A percentile compares a stretch with the other conserved stretches of the same genome.
These are phyloP conservation scores for Vanessa cardui DNA, from an alignment of 2,888 invertebrate genomes.

Conservation along the genomic window DNA sequence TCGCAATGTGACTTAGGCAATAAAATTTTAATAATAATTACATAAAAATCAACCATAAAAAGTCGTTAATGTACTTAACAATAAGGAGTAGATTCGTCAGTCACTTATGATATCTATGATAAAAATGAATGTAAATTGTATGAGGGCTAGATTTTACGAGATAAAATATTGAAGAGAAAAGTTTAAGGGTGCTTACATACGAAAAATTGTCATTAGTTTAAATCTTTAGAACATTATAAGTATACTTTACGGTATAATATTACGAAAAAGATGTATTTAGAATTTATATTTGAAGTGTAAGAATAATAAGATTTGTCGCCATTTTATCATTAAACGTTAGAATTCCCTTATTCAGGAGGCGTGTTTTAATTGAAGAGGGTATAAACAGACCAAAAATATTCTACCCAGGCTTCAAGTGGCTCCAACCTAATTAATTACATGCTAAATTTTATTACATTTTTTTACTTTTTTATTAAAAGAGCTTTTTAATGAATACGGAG, in stretches of 20 bases:
- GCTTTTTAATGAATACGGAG: no score
- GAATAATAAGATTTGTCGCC: neutral
- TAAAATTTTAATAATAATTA: slow-evolving; percentile 29
- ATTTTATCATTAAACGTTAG: neutral
- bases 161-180: slow-evolving; percentile 3
- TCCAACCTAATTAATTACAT: slow-evolving; percentile 20
- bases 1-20: slow-evolving; percentile 21
- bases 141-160: slow-evolving; percentile 4
- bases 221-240: no score
- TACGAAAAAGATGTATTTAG: no score
- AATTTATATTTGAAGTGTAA: no score
- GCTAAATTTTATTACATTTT: slow-evolving; percentile 5
- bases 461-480: neutral
- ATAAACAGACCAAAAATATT: slow-evolving; percentile 20
- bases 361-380: slow-evolving; percentile 19
- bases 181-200: neutral
- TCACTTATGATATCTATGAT: neutral
- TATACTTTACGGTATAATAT: no score
- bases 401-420: slow-evolving; percentile 13
- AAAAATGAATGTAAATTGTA: slow-evolving; percentile 15
- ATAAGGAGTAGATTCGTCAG: slow-evolving; percentile 3
- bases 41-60: neutral
- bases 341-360: slow-evolving; percentile 18
- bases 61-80: neutral
- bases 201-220: neutral